Percentiles rank a stretch among this genome's conserved stretches.
Conservation (phyloP, 2,888 invertebrate genomes). For the Lasioglossum zephyrum region DNA sequence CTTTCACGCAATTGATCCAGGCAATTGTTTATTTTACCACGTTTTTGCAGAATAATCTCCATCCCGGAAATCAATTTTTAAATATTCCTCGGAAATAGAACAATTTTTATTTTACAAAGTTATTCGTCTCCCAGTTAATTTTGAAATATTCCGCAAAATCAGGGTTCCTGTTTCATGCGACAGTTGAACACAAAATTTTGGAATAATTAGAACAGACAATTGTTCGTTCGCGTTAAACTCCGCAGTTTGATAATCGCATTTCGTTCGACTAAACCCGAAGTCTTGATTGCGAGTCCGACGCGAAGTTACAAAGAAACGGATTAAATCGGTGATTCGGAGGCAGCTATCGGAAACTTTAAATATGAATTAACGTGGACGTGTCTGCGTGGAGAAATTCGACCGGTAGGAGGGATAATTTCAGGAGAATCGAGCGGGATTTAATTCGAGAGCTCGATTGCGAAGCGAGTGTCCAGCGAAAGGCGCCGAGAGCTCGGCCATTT, state of each 20-base stretch:
- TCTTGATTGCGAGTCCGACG: background rate
- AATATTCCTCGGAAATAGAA: no score
- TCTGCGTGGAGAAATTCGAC: background rate
- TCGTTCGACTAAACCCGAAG: background rate
- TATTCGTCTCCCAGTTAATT: no score
- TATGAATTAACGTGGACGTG: background rate
- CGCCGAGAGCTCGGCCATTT: background rate
- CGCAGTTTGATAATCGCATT: background rate
- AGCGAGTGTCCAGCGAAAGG: background rate
- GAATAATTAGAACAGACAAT: no score
- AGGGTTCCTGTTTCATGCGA: no score
- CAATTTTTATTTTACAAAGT: no score
- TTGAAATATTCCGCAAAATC: no score
- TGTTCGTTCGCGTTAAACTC: background rate
- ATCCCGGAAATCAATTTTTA: no score
- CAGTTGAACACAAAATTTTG: no score
- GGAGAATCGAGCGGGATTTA: background rate
- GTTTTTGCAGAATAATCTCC: no score
- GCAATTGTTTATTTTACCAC: background rate
- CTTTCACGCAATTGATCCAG: no score
- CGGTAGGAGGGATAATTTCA: background rate
- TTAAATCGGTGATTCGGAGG: background rate
- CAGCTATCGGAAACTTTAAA: background rate
- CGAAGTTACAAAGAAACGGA: background rate
- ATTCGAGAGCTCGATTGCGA: background rate